Base-by-base conservation (phyloP, 1,140 invertebrate genomes). In the Amphibalanus amphitrite region DNA sequence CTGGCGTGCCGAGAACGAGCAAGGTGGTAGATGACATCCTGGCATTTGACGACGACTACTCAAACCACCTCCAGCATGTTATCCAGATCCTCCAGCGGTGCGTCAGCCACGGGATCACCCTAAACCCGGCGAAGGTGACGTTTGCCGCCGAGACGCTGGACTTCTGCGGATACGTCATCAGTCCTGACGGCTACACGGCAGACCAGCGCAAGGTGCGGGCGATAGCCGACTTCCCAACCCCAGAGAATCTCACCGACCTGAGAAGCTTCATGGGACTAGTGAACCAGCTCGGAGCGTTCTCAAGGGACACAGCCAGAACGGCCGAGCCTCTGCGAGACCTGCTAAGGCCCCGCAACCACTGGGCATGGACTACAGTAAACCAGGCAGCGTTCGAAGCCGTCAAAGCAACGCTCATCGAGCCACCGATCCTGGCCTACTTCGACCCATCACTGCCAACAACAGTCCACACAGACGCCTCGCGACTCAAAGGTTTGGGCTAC, bases 1-100 rank as follows among this genome's bases (percentile, higher is more conserved):
- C 70, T 10, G 73, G 71, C 30, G n/a, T 76, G 26, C 67, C 70
- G 3, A 38, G 74, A 40, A 70, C 71, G 20, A 28, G 70, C 59
- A 76, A 74, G 29, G 73, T 76, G 15, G 75, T 76, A 28, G 74
- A 75, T 33, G 75, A 75, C 67, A 68, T 76, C 20, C 47, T 76
- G 25, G 70, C 70, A 15, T 72, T 65, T 65, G 69, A 74, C 40
- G 29, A 69, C 17, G 65, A 69, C n/a, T 74, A 73, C 26, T 38
- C 26, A 26, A 28, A 28, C 23, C 72, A 74, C 59, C 65, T 74
- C 10, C 68, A 40, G n/a, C 71, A 72, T 30, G 72, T 75, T 1
- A 65, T 47, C 23, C 15, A 71, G 29, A 38, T 73, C 20, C n/a
- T 73, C n/a, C 73, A 40, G 26, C 29, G 47, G 3, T 72, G 74